These are phyloP conservation scores for Chiroxiphia lanceolata DNA, from an alignment of 2,797 vertebrate species.

Conservation along the genomic window DNA sequence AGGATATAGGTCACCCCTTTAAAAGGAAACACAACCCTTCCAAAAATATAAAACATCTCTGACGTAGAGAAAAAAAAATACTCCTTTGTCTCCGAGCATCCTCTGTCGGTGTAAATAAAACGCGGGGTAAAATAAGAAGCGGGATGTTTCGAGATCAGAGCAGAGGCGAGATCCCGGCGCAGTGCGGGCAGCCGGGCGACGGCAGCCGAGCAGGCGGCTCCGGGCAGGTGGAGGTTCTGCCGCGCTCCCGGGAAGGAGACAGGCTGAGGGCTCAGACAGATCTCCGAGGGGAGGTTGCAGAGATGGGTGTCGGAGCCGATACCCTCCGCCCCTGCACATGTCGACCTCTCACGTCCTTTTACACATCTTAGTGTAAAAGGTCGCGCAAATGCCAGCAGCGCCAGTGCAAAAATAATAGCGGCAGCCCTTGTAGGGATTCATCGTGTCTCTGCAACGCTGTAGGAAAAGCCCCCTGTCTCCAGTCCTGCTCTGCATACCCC, in stretches of 20 bases:
- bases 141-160: constrained; percentile 1
- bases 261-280: not conserved
- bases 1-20: constrained; percentile 80
- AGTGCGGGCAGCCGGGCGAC: not conserved
- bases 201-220: not conserved
- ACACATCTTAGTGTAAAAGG: not conserved
- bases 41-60: constrained; percentile 80
- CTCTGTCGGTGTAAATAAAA: constrained; percentile 78
- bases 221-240: not conserved
- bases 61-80: constrained; percentile 64
- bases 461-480: not conserved
- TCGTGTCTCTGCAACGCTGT: not conserved
- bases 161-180: not conserved
- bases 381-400: not conserved
- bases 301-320: no score
- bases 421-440: not conserved
- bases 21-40: constrained; percentile 84
- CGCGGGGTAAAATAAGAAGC: constrained; percentile 49
- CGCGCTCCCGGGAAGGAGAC: not conserved
- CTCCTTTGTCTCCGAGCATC: constrained; percentile 78
- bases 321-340: not conserved
- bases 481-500: not conserved
- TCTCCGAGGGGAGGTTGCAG: not conserved
- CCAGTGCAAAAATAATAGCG: not conserved
- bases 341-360: not conserved